A percentile compares a stretch with the other conserved stretches of the same genome.
phyloP scores from a whole-genome alignment of 2,888 invertebrate genomes.

The Epinotia demarniana region DNA sequence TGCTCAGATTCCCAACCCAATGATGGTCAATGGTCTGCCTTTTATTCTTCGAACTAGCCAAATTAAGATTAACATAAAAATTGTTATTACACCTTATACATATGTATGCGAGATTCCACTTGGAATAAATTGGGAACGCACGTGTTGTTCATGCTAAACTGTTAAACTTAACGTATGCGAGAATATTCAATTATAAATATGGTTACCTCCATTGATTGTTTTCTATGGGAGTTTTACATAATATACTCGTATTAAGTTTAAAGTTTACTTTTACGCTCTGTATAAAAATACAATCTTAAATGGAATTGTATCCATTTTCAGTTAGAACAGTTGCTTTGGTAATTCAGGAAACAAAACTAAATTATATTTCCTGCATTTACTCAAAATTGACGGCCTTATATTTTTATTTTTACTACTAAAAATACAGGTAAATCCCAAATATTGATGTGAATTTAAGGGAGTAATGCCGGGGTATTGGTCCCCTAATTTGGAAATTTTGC shows the following conservation, averaged over 20 bases:
- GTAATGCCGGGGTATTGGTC: too few relatives aligned
- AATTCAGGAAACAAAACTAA: too few relatives aligned
- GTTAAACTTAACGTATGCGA: not conserved
- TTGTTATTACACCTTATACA: conserved; percentile 44
- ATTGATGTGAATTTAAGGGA: too few relatives aligned
- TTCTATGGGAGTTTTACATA: not conserved
- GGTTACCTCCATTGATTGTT: not conserved
- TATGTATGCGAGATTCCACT: conserved; percentile 46
- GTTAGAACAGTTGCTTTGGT: too few relatives aligned
- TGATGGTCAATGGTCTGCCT: not conserved
- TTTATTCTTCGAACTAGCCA: conserved; percentile 32
- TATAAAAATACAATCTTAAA: too few relatives aligned
- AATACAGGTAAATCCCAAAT: too few relatives aligned
- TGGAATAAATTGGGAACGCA: conserved; percentile 42
- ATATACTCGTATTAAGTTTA: not conserved
- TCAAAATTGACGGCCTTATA: too few relatives aligned
- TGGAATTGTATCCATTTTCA: too few relatives aligned
- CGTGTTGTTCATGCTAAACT: conserved; percentile 37
- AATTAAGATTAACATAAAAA: conserved; percentile 47
- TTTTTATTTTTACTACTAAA: too few relatives aligned
- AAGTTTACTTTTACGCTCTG: too few relatives aligned
- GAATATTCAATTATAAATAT: not conserved
- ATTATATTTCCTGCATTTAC: too few relatives aligned
- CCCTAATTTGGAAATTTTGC: too few relatives aligned
- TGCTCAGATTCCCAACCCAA: conserved; percentile 14